Conservation (phyloP, 2,797 vertebrate species). For the Eulemur coronatus region DNA sequence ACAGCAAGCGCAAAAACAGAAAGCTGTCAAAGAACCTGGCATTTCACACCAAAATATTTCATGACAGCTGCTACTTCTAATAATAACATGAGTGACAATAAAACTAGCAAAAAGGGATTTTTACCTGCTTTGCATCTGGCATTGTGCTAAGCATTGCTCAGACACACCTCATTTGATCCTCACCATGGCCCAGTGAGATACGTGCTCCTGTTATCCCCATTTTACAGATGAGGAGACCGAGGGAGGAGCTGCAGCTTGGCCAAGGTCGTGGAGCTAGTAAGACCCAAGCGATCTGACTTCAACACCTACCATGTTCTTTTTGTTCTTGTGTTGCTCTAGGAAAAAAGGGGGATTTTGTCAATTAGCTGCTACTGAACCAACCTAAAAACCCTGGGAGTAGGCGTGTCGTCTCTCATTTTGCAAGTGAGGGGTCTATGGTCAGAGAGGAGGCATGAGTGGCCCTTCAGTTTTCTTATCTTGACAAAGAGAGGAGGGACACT, state of each 20-base stretch:
- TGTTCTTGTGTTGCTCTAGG: background rate
- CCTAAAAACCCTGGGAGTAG: too few relatives aligned
- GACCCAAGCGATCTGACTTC: background rate
- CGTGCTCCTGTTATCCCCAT: background rate
- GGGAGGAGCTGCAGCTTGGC: background rate
- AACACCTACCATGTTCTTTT: too few relatives aligned
- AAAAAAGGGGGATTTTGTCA: too few relatives aligned
- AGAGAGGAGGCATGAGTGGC: background rate
- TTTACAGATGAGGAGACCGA: background rate
- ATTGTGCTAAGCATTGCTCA: fast-evolving
- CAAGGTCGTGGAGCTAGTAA: background rate
- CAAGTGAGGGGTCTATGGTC: fast-evolving
- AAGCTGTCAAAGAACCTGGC: background rate
- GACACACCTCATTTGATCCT: background rate
- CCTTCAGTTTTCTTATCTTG: background rate
- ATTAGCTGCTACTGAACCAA: fast-evolving
- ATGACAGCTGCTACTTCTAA: too few relatives aligned
- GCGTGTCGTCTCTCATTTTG: fast-evolving
- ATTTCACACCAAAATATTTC: fast-evolving
- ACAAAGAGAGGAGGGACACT: background rate
- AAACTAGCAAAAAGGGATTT: fast-evolving
- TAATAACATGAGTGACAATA: too few relatives aligned
- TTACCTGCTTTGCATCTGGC: fast-evolving
- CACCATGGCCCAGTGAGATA: fast-evolving
- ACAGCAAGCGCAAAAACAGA: background rate